These are phyloP conservation scores for Athene cunicularia DNA, from an alignment of 2,113 vertebrate genomes.

Conservation along the genomic window DNA sequence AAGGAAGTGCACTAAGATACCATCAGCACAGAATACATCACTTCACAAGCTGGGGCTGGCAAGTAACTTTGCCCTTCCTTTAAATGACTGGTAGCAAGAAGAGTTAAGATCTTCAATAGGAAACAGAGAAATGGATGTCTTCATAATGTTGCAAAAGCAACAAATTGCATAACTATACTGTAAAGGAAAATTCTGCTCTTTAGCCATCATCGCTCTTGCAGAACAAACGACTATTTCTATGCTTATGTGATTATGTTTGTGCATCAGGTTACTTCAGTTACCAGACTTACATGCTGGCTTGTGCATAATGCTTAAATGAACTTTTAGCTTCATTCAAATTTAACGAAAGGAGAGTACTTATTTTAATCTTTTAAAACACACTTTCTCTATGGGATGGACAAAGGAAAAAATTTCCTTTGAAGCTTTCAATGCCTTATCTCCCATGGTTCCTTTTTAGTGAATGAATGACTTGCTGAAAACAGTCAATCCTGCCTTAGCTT, in stretches of 20 bases:
- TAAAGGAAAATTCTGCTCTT: not conserved
- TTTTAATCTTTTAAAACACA: not conserved
- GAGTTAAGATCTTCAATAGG: not conserved
- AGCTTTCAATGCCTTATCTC: not conserved
- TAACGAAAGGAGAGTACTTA: not conserved
- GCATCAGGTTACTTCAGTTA: not conserved
- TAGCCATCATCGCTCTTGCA: not conserved
- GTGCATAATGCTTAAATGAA: not conserved
- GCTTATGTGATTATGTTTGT: not conserved
- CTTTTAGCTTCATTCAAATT: not conserved
- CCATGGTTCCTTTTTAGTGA: not conserved
- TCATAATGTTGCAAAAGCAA: not conserved
- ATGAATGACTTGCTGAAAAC: not conserved
- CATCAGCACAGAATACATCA: not conserved
- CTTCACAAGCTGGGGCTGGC: not conserved
- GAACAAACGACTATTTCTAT: not conserved
- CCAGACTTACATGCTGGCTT: not conserved
- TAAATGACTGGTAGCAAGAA: not conserved
- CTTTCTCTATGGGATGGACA: not conserved
- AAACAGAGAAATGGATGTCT: not conserved
- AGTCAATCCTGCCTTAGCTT: not conserved
- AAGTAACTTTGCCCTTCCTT: not conserved
- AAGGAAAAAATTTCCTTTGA: not conserved
- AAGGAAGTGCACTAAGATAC: too few relatives aligned
- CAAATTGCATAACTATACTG: accelerated